Evolutionary conservation across 2,113 vertebrate genomes (phyloP).

Genomic region (Paraplagusia blochii): DNA sequence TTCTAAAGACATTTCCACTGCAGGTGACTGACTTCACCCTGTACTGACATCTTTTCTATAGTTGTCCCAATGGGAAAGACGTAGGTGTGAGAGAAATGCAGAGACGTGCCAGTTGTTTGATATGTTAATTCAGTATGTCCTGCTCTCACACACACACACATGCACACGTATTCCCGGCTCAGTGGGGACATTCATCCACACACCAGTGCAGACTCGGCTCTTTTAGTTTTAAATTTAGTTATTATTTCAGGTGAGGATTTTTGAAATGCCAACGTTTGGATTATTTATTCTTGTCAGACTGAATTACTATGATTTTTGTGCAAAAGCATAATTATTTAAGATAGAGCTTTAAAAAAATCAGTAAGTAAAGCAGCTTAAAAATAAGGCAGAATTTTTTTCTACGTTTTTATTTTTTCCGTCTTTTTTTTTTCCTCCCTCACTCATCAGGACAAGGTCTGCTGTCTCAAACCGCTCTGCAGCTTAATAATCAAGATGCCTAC

Average conservation of each 20-base stretch:
- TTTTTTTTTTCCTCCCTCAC: conserved; percentile 9
- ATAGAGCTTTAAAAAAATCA: no score
- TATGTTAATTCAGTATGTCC: conserved; percentile 67
- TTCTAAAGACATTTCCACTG: neutral
- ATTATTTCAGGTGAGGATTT: neutral
- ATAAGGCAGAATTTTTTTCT: neutral
- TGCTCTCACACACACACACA: conserved; percentile 37
- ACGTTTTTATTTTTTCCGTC: neutral
- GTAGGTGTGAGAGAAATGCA: conserved; percentile 55
- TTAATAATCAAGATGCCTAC: conserved; percentile 96
- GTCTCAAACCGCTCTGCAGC: conserved; percentile 94
- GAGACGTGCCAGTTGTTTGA: conserved; percentile 62
- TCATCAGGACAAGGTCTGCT: conserved; percentile 90
- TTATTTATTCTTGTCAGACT: neutral
- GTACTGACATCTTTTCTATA: conserved; percentile 29
- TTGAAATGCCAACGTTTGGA: no score
- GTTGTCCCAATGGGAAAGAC: conserved; percentile 44
- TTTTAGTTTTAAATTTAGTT: neutral
- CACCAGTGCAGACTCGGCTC: neutral
- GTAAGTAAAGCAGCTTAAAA: no score
- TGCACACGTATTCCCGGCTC: neutral
- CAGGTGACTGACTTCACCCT: neutral
- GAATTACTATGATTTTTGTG: neutral
- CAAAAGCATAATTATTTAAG: no score
- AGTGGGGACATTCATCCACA: neutral